Evolutionary conservation across 2,113 vertebrate genomes (phyloP).

Genomic region (Chionis minor): DNA sequence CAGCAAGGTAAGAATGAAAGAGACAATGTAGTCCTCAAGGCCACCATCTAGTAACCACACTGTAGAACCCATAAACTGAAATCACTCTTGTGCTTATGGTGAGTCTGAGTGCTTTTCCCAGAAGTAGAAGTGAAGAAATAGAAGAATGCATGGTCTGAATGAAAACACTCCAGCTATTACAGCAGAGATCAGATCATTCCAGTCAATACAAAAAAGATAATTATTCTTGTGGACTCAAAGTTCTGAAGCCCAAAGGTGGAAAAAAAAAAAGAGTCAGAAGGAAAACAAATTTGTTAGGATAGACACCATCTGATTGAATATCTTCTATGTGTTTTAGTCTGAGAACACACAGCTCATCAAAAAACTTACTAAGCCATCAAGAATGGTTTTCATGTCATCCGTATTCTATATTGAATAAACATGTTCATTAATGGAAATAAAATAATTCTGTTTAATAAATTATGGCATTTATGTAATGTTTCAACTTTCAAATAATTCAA

Average conservation of each 20-base stretch:
- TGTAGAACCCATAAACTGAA: neutral
- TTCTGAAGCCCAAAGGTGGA: neutral
- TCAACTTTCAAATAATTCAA: neutral
- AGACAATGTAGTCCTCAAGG: neutral
- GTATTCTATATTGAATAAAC: neutral
- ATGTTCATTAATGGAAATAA: neutral
- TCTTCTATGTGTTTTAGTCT: neutral
- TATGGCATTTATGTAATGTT: neutral
- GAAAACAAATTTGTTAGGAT: neutral
- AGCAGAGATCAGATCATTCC: neutral
- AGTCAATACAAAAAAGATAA: neutral
- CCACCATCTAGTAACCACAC: neutral
- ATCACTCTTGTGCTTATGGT: neutral
- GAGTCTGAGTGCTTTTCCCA: neutral
- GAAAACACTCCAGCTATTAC: neutral
- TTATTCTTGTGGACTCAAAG: rapidly evolving
- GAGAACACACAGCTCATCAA: neutral
- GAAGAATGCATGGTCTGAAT: neutral
- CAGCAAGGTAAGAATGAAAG: neutral
- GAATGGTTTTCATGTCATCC: neutral
- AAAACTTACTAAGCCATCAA: neutral
- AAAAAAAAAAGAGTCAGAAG: neutral
- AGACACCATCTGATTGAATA: neutral
- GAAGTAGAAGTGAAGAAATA: neutral
- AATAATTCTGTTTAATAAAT: neutral